phyloP scores from a whole-genome alignment of 23 tunicate genomes.

The Aplidium turbinatum region DNA sequence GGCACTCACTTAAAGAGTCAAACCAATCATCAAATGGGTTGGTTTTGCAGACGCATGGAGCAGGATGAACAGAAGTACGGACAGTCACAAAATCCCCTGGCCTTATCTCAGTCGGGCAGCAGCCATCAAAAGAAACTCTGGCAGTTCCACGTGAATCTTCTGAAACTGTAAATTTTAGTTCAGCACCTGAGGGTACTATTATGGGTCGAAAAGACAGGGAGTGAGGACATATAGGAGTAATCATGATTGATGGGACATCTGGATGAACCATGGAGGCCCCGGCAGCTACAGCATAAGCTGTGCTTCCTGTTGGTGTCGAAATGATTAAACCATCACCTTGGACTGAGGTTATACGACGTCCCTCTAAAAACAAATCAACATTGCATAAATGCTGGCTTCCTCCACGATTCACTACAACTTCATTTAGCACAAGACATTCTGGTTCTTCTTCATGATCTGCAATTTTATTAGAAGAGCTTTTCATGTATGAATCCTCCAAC shows the following conservation, averaged over 20 bases:
- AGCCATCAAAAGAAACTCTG: slow-evolving; percentile 69
- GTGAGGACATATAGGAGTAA: slow-evolving; percentile 91
- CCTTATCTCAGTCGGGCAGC: slow-evolving; percentile 27
- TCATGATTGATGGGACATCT: slow-evolving; percentile 71
- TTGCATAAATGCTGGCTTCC: slow-evolving; percentile 59
- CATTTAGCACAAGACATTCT: slow-evolving; percentile 60
- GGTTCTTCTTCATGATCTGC: no score
- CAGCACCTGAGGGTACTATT: slow-evolving; percentile 71
- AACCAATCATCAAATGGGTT: slow-evolving; percentile 88
- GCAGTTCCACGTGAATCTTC: slow-evolving; percentile 70
- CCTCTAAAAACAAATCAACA: slow-evolving; percentile 61
- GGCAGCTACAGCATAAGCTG: slow-evolving; percentile 86
- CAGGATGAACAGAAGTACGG: slow-evolving; percentile 64
- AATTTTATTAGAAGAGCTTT: no score
- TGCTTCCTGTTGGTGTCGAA: slow-evolving; percentile 84
- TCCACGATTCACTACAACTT: slow-evolving; percentile 72
- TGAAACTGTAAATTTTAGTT: slow-evolving; percentile 56
- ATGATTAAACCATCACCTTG: slow-evolving; percentile 85
- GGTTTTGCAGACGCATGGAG: slow-evolving; percentile 66
- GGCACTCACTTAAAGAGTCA: slow-evolving; percentile 61
- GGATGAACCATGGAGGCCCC: slow-evolving; percentile 92
- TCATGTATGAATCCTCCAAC: no score
- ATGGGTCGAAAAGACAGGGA: slow-evolving; percentile 80
- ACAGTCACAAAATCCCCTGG: slow-evolving; percentile 50
- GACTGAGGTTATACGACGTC: slow-evolving; percentile 62